Evolutionary conservation across 2,888 invertebrate genomes (phyloP), one percentile per base, ranked within the genome.

Genomic region (Sphaerophoria taeniata): DNA sequence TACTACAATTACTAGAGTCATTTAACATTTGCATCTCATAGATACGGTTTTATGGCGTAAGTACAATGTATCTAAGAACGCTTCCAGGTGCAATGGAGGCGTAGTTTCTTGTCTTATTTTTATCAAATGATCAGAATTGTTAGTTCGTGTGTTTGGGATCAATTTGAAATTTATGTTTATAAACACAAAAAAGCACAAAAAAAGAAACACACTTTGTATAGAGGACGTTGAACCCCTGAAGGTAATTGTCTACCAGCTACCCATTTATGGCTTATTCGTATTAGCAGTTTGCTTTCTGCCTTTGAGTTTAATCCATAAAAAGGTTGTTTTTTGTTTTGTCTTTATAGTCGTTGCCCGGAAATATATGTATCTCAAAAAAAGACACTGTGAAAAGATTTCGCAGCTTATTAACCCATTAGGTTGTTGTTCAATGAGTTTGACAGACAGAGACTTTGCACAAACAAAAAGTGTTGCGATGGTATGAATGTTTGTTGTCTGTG

Each of bases 161-260:
- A 74, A 53, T 63, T 43, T n/a, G 65, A 63, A 74, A 56, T 36
- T 11, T 12, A 43, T 47, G 51, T 51, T 67, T 67, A 16, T 65
- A 24, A n/a, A 31, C n/a, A n/a, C n/a, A 58, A 61, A 45, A 45
- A 12, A n/a, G 4, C n/a, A 51, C 9, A 33, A 47, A 33, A 63
- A 16, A 7, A 3, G 24, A 31, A 31, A 9, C 6, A 67, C 31
- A 67, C 49, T 47, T 47, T 47, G 7, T 49, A 6, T 34, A 53
- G 69, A 63, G 85, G 76, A 61, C 85, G 72, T 73, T 81, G 85
- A 85, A 85, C 85, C 76, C 80, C 80, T 72, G 75, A 61, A 84
- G 80, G 84, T 63, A 71, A 53, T 61, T 49, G 39, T n/a, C 14
- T 36, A 16, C 24, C 39, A 14, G 34, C 43, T 70, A 61, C n/a